Percentiles rank a stretch among this genome's conserved stretches.
Conservation (phyloP, 2,113 vertebrate species). For the Aegithalos caudatus region DNA sequence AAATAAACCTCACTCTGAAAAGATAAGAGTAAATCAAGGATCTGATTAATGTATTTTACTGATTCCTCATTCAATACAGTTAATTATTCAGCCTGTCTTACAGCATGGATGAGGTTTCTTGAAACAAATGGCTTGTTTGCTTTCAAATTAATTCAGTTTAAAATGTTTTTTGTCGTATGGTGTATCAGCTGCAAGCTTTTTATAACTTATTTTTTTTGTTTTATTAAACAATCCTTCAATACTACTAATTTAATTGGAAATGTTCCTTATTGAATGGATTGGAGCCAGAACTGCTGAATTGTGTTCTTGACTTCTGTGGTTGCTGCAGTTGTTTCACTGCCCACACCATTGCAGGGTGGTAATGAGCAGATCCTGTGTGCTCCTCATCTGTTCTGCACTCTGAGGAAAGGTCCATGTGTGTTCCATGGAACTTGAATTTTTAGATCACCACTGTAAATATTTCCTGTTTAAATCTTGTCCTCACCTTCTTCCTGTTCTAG, state of each 20-base stretch:
- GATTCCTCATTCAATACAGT: neutral
- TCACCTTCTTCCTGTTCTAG: neutral
- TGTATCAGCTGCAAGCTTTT: neutral
- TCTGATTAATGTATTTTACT: neutral
- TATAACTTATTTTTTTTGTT: neutral
- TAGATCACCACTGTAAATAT: neutral
- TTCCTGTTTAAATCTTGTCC: neutral
- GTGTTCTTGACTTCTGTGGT: neutral
- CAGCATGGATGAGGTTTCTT: neutral
- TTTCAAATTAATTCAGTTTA: neutral
- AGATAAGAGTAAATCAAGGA: neutral
- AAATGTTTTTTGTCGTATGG: neutral
- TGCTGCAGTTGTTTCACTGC: neutral
- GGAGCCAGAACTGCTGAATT: neutral
- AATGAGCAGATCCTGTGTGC: neutral
- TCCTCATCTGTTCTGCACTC: rapidly evolving
- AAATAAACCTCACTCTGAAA: neutral
- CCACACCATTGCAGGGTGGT: neutral
- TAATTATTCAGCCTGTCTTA: neutral
- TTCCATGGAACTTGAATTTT: neutral
- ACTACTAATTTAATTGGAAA: neutral
- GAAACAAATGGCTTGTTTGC: neutral
- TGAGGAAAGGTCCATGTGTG: neutral
- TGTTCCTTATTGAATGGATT: neutral
- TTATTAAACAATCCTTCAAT: neutral